Conservation (phyloP, 2,113 vertebrate species). For the Suricata suricatta region DNA sequence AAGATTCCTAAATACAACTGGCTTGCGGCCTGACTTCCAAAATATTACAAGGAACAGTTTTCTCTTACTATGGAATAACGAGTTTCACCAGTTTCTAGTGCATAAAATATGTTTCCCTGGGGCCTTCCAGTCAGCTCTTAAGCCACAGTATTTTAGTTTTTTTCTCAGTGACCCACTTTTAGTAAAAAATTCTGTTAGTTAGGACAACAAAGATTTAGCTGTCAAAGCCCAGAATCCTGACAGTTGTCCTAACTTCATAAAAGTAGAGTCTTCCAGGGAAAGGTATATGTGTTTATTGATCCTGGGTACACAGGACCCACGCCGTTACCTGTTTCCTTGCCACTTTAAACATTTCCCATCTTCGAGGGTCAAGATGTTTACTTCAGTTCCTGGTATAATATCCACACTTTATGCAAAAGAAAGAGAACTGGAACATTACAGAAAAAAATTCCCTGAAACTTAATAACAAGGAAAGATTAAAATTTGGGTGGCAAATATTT, state of each 20-base stretch:
- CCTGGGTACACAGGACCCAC: neutral
- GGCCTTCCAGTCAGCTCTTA: neutral
- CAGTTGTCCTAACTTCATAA: neutral
- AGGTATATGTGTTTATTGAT: neutral
- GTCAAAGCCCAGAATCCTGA: neutral
- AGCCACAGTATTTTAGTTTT: neutral
- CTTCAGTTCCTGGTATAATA: neutral
- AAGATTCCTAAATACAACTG: neutral
- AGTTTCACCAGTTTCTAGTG: neutral
- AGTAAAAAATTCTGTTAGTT: neutral
- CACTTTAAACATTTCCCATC: neutral
- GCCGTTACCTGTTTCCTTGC: neutral
- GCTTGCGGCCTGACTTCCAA: neutral
- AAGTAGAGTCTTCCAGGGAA: neutral
- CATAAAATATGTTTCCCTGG: neutral
- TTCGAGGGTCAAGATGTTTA: neutral
- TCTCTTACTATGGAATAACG: neutral
- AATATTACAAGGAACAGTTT: neutral
- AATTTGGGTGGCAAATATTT: neutral
- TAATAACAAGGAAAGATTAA: neutral
- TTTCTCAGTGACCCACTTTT: neutral
- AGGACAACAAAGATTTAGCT: neutral
- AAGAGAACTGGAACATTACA: neutral
- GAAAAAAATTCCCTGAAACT: neutral
- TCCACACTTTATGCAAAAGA: neutral